Evolutionary conservation across 30 jellyfish, hydroid and myxozoan species (phyloP).

Genomic region (Chrysaora quinquecirrha): DNA sequence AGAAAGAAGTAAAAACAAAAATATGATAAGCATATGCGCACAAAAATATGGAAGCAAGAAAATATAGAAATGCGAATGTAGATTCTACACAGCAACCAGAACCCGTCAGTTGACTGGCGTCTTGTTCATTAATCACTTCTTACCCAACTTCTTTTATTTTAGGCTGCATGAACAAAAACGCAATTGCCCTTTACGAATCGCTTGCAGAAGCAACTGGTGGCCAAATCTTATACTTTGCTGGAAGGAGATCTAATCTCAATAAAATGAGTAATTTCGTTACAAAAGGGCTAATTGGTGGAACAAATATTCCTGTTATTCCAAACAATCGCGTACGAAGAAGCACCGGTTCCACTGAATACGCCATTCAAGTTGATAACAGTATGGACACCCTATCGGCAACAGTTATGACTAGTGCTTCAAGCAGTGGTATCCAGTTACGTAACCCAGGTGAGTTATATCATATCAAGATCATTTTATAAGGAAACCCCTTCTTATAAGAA

Average conservation of each 20-base stretch:
- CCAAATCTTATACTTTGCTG: slow-evolving; percentile 34
- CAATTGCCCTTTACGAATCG: slow-evolving; percentile 29
- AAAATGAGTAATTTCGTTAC: slow-evolving; percentile 12
- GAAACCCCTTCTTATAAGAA: too few species aligned
- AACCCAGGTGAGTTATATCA: slow-evolving; percentile 60
- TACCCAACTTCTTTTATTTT: too few species aligned
- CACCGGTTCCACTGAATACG: slow-evolving; percentile 1
- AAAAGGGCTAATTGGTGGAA: slow-evolving; percentile 62
- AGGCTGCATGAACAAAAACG: slow-evolving; percentile 55
- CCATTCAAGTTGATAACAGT: slow-evolving; percentile 50
- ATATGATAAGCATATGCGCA: too few species aligned
- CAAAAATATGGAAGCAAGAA: too few species aligned
- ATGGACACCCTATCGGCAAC: slow-evolving; percentile 51
- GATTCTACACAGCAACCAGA: too few species aligned
- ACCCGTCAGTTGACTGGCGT: too few species aligned
- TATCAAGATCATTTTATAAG: too few species aligned
- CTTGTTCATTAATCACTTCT: too few species aligned
- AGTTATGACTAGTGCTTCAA: slow-evolving; percentile 16
- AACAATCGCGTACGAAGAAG: slow-evolving; percentile 29
- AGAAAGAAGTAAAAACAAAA: too few species aligned
- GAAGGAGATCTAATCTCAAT: background rate
- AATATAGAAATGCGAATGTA: too few species aligned
- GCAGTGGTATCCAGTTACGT: background rate
- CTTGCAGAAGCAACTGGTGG: slow-evolving; percentile 62
- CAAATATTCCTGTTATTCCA: slow-evolving; percentile 49